phyloP scores from a whole-genome alignment of 2,888 invertebrate genomes.

The Romanomermis culicivorax region DNA sequence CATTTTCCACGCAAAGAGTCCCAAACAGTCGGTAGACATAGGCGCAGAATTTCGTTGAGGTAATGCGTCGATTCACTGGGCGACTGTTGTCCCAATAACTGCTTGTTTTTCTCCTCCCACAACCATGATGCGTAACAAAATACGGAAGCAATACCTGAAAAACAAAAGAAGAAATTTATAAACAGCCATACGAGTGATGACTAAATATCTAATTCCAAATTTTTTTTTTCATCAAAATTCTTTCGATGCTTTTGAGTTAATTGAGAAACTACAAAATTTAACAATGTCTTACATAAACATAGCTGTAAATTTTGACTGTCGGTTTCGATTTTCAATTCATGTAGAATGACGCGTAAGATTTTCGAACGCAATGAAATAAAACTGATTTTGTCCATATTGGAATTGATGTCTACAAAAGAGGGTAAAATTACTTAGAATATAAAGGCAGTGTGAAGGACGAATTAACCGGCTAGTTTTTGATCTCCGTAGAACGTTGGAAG shows the following conservation, averaged over 20 bases:
- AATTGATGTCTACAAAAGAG: background rate
- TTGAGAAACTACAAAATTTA: too few relatives aligned
- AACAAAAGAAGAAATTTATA: background rate
- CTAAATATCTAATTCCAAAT: background rate
- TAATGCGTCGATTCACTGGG: background rate
- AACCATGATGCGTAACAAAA: conserved; percentile 18
- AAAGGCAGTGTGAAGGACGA: too few relatives aligned
- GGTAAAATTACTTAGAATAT: background rate
- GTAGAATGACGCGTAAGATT: conserved; percentile 48
- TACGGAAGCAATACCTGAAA: conserved; percentile 16
- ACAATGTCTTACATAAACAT: conserved; percentile 44
- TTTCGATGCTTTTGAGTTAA: too few relatives aligned
- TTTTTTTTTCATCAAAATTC: too few relatives aligned
- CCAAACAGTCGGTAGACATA: background rate
- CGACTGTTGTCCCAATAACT: background rate
- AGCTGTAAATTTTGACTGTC: conserved; percentile 70
- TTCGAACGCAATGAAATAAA: conserved; percentile 48
- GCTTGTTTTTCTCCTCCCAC: conserved; percentile 15
- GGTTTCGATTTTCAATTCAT: conserved; percentile 57
- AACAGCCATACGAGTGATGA: background rate
- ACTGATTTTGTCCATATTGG: conserved; percentile 9
- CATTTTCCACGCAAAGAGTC: conserved; percentile 1
- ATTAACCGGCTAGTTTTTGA: too few relatives aligned
- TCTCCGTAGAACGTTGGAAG: conserved; percentile 71
- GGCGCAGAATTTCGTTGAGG: background rate